phyloP scores from a whole-genome alignment of 2,797 vertebrate species.

The Falco concolor region DNA sequence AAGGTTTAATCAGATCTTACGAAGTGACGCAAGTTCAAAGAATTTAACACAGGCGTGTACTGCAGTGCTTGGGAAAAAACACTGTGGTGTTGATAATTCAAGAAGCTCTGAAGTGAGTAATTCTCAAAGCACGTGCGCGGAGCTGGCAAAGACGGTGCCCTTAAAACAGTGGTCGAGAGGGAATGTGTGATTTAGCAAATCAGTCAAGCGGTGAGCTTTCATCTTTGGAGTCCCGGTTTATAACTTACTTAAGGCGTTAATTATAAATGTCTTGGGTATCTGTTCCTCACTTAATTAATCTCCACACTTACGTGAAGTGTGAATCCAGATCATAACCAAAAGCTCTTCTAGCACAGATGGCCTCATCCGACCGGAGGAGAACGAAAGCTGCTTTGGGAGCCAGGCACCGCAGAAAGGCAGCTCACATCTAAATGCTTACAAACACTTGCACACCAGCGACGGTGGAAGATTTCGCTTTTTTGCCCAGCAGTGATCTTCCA shows the following conservation, averaged over 20 bases:
- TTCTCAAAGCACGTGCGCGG: neutral
- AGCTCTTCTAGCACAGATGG: neutral
- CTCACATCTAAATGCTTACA: neutral
- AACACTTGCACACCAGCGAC: neutral
- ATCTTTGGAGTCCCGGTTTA: constrained; percentile 11
- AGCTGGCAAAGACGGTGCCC: neutral
- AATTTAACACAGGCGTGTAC: neutral
- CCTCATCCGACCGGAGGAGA: neutral
- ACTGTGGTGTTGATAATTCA: neutral
- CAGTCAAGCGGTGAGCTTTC: constrained; percentile 46
- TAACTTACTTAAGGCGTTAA: constrained; percentile 32
- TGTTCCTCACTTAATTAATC: constrained; percentile 17
- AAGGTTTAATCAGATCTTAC: neutral
- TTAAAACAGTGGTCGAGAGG: neutral
- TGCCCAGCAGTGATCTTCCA: neutral
- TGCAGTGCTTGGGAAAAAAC: neutral
- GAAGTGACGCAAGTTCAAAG: neutral
- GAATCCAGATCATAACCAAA: neutral
- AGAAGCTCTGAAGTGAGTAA: neutral
- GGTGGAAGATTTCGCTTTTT: neutral
- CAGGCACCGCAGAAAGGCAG: neutral
- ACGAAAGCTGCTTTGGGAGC: neutral
- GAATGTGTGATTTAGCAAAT: constrained; percentile 29
- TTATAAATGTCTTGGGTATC: constrained; percentile 33
- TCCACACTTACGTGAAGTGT: neutral